Base-by-base conservation (phyloP, 2,113 vertebrate species). In the Hemicordylus capensis region DNA sequence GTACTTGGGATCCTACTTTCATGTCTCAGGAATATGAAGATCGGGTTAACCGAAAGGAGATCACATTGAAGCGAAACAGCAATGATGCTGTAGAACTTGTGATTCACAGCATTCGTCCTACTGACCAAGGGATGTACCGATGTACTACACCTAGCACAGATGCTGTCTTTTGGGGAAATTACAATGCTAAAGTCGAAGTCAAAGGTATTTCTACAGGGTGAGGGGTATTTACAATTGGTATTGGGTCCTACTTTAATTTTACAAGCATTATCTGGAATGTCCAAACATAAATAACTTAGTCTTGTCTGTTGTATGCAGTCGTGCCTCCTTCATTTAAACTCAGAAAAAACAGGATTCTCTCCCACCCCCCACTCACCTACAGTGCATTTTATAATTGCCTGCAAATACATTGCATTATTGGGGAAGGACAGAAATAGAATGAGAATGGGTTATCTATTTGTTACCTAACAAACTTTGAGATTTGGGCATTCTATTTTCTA, bases 91-190 rank as follows among this genome's bases (percentile, higher is more conserved):
- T 97, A 89, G 97, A 98, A 88, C 97, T 99, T 70, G 97, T 95
- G 88, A 97, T 99, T 76, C 95, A 89, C 42, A 96, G 96, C 34
- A 95, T 97, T 82, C 96, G 94, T 86, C 19, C 95, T 46, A 24
- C 90, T 0, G 98, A 99, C 86, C 96, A 97, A 58, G 98, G 98
- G 12, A 92, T 87, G 87, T 99, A 98, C 95, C 96, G 92, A 77
- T 99, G 98, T 24, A 95, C 93, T 1, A 99, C 98, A 0, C 98
- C 98, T 44, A 99, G 98, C 95, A 99, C 98, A 0, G 98, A 99
- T 64, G 97, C 97, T 37, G 95, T 96, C 2, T 93, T 97, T 85
- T 97, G 96, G 39, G 98, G 98, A 83, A 99, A 98, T 97, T 99
- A 99, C 59, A 91, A 97, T 19, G 98, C 97, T n/a, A 92, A 93